Evolutionary conservation across 2,113 vertebrate species (phyloP).

Genomic region (Nothoprocta pentlandii): DNA sequence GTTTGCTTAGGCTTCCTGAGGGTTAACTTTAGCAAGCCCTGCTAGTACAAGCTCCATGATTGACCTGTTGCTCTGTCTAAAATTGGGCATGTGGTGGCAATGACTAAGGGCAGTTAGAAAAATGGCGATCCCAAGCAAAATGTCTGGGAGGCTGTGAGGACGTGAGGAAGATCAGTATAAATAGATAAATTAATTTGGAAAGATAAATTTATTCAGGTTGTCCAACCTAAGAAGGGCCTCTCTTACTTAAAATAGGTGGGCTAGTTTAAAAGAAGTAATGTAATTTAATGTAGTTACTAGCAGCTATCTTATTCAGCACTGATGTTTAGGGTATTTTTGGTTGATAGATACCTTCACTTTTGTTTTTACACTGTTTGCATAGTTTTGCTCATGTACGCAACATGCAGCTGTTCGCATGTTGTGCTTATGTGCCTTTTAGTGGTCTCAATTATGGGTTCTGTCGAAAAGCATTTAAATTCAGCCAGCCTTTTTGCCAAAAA

Average conservation of each 20-base stretch:
- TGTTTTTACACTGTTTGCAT: not conserved
- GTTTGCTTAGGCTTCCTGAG: not conserved
- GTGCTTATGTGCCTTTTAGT: not conserved
- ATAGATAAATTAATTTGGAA: not conserved
- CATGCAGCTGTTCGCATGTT: too few species aligned
- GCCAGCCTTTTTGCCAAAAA: not conserved
- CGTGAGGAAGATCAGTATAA: not conserved
- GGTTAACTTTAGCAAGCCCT: not conserved
- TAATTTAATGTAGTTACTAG: not conserved
- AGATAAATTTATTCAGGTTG: not conserved
- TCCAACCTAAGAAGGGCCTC: too few species aligned
- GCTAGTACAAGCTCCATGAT: accelerated
- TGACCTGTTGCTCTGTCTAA: not conserved
- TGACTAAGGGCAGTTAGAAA: not conserved
- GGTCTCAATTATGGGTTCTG: not conserved
- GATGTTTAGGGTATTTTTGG: not conserved
- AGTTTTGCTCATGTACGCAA: too few species aligned
- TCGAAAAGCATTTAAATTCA: not conserved
- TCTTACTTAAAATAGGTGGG: not conserved
- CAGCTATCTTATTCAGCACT: not conserved
- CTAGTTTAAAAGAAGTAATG: not conserved
- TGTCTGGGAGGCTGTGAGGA: not conserved
- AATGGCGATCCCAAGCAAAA: too few species aligned
- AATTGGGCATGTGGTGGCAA: not conserved
- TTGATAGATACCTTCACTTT: not conserved